phyloP scores from a whole-genome alignment of 2,797 vertebrate species.

The Pseudochirops cupreus region DNA sequence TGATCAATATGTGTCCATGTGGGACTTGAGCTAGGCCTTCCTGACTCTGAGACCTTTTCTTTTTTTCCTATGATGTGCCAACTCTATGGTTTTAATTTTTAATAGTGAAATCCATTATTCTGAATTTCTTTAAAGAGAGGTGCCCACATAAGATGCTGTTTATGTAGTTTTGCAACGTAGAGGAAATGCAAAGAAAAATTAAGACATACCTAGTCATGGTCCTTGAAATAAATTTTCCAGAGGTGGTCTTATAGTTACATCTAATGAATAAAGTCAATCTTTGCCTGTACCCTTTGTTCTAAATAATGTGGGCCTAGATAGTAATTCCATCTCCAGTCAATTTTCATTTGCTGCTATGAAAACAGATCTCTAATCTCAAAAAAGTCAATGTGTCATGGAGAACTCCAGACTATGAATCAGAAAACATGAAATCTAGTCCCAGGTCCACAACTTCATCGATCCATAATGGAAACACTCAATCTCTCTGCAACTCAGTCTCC shows the following conservation, averaged over 20 bases:
- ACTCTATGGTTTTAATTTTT: background rate
- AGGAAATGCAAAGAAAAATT: background rate
- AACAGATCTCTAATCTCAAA: background rate
- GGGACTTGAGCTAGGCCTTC: background rate
- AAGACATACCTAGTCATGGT: background rate
- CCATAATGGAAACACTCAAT: background rate
- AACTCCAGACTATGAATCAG: slow-evolving; percentile 14
- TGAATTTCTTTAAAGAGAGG: background rate
- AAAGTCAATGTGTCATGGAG: background rate
- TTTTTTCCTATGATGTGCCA: background rate
- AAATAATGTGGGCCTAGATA: background rate
- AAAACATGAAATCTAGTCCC: slow-evolving; percentile 13
- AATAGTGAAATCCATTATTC: background rate
- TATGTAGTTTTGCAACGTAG: background rate
- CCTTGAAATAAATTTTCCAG: background rate
- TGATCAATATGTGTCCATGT: background rate
- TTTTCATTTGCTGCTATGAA: background rate
- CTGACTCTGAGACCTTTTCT: background rate
- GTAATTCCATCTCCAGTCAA: background rate
- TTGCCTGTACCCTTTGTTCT: background rate
- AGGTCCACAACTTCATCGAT: background rate
- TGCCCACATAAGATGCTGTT: background rate
- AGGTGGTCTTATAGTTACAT: background rate
- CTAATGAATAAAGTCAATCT: background rate
- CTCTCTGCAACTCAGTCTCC: background rate